Conservation (phyloP, 2,888 invertebrate genomes). For the Chamaedrilus cognettii region DNA sequence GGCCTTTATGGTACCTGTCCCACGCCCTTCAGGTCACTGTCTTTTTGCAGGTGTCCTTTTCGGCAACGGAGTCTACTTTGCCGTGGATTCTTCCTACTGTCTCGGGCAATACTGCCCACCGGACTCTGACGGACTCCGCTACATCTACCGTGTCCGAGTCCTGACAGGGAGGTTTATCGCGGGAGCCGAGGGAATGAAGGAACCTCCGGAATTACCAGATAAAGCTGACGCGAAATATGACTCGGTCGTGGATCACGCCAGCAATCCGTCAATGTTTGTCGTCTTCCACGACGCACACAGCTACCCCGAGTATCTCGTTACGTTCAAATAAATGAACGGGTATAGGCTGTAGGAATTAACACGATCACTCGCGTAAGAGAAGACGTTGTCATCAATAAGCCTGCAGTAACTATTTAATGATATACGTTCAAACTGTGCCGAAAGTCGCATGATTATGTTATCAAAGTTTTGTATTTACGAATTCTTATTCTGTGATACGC, state of each 20-base stretch:
- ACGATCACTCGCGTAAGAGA: too few relatives aligned
- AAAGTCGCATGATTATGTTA: too few relatives aligned
- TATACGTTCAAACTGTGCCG: too few relatives aligned
- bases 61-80: slow-evolving; percentile 30
- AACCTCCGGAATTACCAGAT: slow-evolving; percentile 10
- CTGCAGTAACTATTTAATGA: too few relatives aligned
- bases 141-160: slow-evolving; percentile 17
- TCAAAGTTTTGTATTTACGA: too few relatives aligned
- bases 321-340: slow-evolving; percentile 16
- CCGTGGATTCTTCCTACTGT: slow-evolving; percentile 21
- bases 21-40: too few relatives aligned
- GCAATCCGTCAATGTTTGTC: slow-evolving; percentile 18
- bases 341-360: too few relatives aligned
- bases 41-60: slow-evolving; percentile 18
- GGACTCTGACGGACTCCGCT: neutral
- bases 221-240: slow-evolving; percentile 13
- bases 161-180: slow-evolving; percentile 17
- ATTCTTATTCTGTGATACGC: too few relatives aligned
- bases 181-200: slow-evolving; percentile 17
- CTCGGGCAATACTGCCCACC: slow-evolving; percentile 13
- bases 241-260: slow-evolving; percentile 20
- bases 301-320: slow-evolving; percentile 20
- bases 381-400: too few relatives aligned
- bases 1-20: too few relatives aligned
- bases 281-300: slow-evolving; percentile 22